Conservation (phyloP, 2,797 vertebrate species). For the Linurgus olivaceus region DNA sequence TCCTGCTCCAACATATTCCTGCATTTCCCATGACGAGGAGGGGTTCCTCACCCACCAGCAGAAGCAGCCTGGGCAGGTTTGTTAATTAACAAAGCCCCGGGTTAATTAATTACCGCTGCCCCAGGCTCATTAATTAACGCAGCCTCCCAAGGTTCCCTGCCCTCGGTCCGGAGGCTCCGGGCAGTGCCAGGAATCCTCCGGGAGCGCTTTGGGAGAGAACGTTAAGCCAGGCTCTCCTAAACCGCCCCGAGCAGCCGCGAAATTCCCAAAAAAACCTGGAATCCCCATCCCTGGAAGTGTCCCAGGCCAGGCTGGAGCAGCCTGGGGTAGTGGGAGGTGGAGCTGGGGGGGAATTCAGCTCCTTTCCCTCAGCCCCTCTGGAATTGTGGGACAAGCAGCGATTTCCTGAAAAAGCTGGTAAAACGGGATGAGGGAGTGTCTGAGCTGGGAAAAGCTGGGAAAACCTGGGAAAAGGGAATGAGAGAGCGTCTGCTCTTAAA, state of each 20-base stretch:
- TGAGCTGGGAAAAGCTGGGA: fast-evolving
- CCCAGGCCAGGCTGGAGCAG: neutral
- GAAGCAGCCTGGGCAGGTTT: neutral
- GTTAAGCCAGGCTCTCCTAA: neutral
- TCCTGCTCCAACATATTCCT: fast-evolving
- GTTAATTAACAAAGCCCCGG: neutral
- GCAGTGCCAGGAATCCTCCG: neutral
- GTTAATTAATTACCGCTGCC: neutral
- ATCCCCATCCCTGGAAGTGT: neutral
- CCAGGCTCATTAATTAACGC: neutral
- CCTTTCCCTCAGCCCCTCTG: neutral
- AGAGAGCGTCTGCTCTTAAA: fast-evolving
- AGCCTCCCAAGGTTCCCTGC: neutral
- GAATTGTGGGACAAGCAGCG: neutral
- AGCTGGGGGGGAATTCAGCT: neutral
- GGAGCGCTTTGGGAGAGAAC: neutral
- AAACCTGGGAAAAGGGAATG: too few species aligned
- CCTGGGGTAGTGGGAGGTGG: fast-evolving
- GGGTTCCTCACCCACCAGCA: neutral
- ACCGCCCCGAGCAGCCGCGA: fast-evolving
- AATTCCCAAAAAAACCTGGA: neutral
- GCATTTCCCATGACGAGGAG: neutral
- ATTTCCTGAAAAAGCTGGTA: neutral
- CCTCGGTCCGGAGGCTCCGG: neutral
- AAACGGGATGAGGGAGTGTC: too few species aligned